Evolutionary conservation across 2,113 vertebrate species (phyloP).

Genomic region (Chloebia gouldiae): DNA sequence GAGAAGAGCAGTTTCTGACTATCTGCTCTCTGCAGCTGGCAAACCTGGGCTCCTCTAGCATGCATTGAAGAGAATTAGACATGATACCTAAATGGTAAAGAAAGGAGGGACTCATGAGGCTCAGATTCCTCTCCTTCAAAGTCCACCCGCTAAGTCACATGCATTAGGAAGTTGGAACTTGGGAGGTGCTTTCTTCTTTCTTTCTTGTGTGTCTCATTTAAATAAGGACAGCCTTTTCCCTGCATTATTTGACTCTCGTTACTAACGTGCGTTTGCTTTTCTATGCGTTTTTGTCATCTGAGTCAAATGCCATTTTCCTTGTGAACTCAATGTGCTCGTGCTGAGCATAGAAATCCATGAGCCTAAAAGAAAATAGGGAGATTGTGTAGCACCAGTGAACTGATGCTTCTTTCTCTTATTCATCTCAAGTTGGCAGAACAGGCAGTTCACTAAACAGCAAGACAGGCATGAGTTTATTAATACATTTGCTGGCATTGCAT

Average conservation of each 20-base stretch:
- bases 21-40: neutral
- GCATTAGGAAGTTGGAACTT: neutral
- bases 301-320: neutral
- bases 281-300: neutral
- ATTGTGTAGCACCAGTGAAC: neutral
- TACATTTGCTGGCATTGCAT: neutral
- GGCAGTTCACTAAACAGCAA: constrained; percentile 14
- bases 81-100: neutral
- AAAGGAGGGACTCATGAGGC: neutral
- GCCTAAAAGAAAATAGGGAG: neutral
- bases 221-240: neutral
- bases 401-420: neutral
- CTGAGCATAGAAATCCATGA: neutral
- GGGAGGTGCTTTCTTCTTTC: neutral
- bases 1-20: neutral
- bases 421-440: constrained; percentile 26
- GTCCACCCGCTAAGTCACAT: neutral
- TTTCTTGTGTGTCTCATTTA: neutral
- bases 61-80: neutral
- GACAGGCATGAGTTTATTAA: neutral
- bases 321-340: neutral
- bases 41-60: neutral
- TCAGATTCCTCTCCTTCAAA: neutral
- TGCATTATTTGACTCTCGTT: neutral
- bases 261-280: neutral